phyloP scores from a whole-genome alignment of 1,140 invertebrate genomes.

The Tetragonula clypearis region DNA sequence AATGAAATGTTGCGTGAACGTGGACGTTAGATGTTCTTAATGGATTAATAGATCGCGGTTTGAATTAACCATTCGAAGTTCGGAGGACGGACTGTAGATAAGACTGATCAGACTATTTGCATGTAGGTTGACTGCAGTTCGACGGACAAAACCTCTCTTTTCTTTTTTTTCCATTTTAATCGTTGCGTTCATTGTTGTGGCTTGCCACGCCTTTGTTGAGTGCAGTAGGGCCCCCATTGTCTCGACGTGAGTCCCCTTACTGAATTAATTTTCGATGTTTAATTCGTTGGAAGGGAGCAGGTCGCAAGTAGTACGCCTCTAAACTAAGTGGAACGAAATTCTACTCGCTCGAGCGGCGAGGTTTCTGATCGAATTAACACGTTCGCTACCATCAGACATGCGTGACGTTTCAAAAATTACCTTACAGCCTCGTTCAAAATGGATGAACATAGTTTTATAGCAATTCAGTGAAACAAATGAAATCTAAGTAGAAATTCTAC shows the following conservation, averaged over 20 bases:
- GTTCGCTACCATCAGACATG: neutral
- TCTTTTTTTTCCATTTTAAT: constrained; percentile 48
- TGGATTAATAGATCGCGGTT: constrained; percentile 35
- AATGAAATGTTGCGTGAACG: neutral
- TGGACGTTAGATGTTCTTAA: neutral
- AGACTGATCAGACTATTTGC: constrained; percentile 17
- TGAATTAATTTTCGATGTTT: constrained; percentile 41
- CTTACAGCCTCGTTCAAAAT: neutral
- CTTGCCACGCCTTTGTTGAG: constrained; percentile 53
- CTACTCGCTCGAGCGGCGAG: neutral
- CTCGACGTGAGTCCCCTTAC: constrained; percentile 11
- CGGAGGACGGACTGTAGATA: constrained; percentile 40
- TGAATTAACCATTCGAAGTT: constrained; percentile 37
- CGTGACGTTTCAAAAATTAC: neutral
- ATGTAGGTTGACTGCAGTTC: constrained; percentile 46
- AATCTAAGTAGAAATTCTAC: too few relatives aligned
- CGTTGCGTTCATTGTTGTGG: constrained; percentile 53
- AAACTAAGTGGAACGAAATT: neutral
- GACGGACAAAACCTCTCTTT: constrained; percentile 1
- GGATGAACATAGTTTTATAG: too few relatives aligned
- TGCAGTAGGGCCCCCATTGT: constrained; percentile 46
- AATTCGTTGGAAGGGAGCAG: constrained; percentile 4
- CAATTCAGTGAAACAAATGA: too few relatives aligned
- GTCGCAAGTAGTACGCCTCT: neutral
- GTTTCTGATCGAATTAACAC: neutral